A percentile compares a stretch with the other conserved stretches of the same genome.
Evolutionary conservation across 2,888 invertebrate genomes (phyloP).

Genomic region (Lasioglossum leucozonium): DNA sequence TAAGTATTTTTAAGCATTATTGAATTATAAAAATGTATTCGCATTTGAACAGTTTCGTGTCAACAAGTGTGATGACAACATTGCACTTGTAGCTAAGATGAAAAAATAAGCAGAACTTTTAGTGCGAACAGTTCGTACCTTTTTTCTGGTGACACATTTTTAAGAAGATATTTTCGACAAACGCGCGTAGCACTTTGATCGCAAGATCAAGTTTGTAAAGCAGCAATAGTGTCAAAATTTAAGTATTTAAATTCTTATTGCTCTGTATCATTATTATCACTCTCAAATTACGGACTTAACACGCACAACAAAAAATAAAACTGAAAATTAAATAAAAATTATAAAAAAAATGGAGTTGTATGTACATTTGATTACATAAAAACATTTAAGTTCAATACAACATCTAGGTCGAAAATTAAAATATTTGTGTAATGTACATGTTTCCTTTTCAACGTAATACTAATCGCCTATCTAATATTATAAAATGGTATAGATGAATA

Average conservation of each 20-base stretch:
- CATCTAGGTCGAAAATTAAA: conserved; percentile 60
- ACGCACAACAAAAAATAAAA: conserved; percentile 41
- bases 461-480: conserved; percentile 56
- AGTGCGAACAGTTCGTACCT: conserved; percentile 15
- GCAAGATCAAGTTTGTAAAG: conserved; percentile 20
- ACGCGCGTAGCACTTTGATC: conserved; percentile 22
- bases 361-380: conserved; percentile 63
- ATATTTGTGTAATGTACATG: conserved; percentile 55
- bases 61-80: conserved; percentile 47
- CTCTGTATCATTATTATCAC: conserved; percentile 52
- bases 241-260: conserved; percentile 57
- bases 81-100: conserved; percentile 44
- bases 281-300: conserved; percentile 30
- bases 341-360: conserved; percentile 45
- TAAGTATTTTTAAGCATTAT: conserved; percentile 54
- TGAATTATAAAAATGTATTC: conserved; percentile 59
- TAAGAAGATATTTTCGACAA: conserved; percentile 23
- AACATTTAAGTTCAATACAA: conserved; percentile 41
- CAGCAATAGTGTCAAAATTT: conserved; percentile 28
- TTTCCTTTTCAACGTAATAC: conserved; percentile 47
- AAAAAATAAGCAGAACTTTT: conserved; percentile 47
- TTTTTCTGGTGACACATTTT: conserved; percentile 20
- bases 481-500: conserved; percentile 56
- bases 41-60: conserved; percentile 23
- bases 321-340: conserved; percentile 29